Evolutionary conservation across 1,140 invertebrate genomes (phyloP).

Genomic region (Monomorium pharaonis): DNA sequence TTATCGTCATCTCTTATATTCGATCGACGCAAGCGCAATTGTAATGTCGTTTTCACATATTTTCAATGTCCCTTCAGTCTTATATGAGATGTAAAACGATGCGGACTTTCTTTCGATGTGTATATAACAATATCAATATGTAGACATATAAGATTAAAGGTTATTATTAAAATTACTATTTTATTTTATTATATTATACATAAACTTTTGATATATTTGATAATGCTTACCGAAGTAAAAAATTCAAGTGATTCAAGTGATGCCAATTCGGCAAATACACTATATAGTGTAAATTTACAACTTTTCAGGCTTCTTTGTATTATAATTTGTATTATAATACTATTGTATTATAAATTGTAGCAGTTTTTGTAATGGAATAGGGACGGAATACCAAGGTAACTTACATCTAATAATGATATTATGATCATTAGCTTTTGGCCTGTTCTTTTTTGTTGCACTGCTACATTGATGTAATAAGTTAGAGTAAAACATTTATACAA

Average conservation of each 20-base stretch:
- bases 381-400: constrained; percentile 9
- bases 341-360: background rate
- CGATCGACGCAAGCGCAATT: constrained; percentile 41
- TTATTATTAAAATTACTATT: no score
- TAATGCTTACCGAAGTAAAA: constrained; percentile 27
- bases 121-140: background rate
- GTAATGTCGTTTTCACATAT: background rate
- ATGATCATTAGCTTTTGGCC: no score
- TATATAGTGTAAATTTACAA: background rate
- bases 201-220: background rate
- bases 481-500: no score
- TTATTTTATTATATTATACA: background rate
- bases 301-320: background rate
- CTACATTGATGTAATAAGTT: no score
- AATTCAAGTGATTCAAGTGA: background rate
- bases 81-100: background rate
- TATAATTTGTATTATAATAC: constrained; percentile 15
- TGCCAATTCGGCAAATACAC: no score
- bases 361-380: constrained; percentile 13
- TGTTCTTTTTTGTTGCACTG: no score
- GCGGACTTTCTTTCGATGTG: background rate
- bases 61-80: constrained; percentile 1
- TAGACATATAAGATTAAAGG: background rate
- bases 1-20: background rate
- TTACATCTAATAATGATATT: constrained; percentile 19